Evolutionary conservation across 2,797 vertebrate genomes (phyloP).

Genomic region (Cirrhinus molitorella): DNA sequence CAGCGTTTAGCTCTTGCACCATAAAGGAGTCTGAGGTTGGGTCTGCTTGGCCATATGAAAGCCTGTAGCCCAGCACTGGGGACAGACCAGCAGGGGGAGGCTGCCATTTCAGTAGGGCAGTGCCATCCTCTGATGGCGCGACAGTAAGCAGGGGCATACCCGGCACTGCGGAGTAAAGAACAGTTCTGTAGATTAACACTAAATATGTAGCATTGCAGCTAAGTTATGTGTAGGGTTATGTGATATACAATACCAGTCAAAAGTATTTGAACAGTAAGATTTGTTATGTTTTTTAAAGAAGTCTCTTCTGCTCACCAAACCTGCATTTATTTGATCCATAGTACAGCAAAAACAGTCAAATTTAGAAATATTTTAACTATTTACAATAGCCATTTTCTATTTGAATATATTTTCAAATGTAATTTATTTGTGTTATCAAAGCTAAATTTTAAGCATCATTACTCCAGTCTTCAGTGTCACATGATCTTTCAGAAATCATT

Average conservation of each 20-base stretch:
- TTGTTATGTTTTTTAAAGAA: too few species aligned
- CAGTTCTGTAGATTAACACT: constrained; percentile 39
- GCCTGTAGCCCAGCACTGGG: constrained; percentile 90
- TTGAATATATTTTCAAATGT: too few species aligned
- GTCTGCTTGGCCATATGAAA: constrained; percentile 91
- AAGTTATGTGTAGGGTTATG: neutral
- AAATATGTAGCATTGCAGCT: neutral
- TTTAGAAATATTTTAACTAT: too few species aligned
- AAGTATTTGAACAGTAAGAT: too few species aligned
- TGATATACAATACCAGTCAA: neutral
- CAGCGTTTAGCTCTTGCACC: constrained; percentile 88
- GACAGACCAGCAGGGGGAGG: constrained; percentile 88
- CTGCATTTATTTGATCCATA: too few species aligned
- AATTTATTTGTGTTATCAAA: too few species aligned
- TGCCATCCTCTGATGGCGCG: constrained; percentile 87
- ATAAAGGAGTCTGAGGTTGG: constrained; percentile 78
- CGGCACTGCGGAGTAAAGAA: constrained; percentile 83
- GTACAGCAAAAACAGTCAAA: too few species aligned
- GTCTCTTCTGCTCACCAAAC: too few species aligned
- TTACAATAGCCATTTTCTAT: too few species aligned
- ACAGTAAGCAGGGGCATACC: constrained; percentile 89
- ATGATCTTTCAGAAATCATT: too few species aligned
- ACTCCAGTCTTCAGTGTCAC: too few species aligned
- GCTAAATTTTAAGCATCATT: too few species aligned
- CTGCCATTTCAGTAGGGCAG: constrained; percentile 91